Percentiles rank a stretch among this genome's conserved stretches.
phyloP scores from a whole-genome alignment of 2,113 vertebrate species.

The Serilophus lunatus region DNA sequence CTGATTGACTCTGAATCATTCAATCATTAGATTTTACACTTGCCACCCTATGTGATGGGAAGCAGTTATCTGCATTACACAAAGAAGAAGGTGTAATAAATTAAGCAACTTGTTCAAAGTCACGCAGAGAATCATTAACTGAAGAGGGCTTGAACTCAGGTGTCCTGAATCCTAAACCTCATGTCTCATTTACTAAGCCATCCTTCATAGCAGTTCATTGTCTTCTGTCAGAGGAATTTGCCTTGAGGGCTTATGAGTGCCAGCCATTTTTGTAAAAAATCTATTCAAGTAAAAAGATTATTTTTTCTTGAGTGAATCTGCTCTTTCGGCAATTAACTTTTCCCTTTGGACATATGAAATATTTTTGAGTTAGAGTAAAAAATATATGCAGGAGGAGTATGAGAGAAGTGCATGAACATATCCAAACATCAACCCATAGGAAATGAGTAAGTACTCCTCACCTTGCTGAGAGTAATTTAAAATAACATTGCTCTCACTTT shows the following conservation, averaged over 20 bases:
- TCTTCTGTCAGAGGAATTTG: background rate
- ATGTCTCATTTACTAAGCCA: background rate
- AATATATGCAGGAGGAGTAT: background rate
- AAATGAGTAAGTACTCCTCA: background rate
- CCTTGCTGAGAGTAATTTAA: slow-evolving; percentile 47
- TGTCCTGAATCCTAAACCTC: slow-evolving; percentile 5
- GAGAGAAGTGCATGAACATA: background rate
- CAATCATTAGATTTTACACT: background rate
- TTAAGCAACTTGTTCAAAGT: slow-evolving; percentile 20
- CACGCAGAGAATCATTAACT: slow-evolving; percentile 43
- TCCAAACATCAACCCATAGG: background rate
- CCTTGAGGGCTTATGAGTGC: background rate
- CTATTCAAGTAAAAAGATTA: background rate
- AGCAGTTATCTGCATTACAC: background rate
- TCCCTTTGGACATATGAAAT: background rate
- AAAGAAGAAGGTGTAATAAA: slow-evolving; percentile 28
- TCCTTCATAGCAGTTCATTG: slow-evolving; percentile 14
- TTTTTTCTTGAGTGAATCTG: background rate
- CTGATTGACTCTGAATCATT: background rate
- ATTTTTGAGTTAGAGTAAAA: background rate
- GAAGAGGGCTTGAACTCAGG: slow-evolving; percentile 26
- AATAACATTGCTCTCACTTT: slow-evolving; percentile 3
- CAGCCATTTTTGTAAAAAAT: background rate
- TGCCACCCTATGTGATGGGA: background rate
- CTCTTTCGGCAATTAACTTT: background rate